Conservation (phyloP, 1,140 invertebrate species). For the Nilaparvata lugens region DNA sequence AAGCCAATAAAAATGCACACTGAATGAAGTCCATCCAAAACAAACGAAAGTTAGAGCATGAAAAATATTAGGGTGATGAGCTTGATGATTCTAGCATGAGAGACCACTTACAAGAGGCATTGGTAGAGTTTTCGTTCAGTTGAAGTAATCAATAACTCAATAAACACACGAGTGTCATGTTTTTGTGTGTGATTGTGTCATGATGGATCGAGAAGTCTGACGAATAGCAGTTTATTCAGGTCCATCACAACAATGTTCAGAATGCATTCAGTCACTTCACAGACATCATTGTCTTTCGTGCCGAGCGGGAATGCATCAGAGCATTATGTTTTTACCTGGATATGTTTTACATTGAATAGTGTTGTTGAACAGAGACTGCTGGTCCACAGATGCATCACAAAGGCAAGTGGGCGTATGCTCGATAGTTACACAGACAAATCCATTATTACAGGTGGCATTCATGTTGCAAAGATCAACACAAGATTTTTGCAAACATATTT, state of each 20-base stretch:
- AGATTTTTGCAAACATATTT: constrained; percentile 41
- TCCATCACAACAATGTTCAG: no score
- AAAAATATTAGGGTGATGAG: not conserved
- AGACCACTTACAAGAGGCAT: no score
- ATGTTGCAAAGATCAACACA: constrained; percentile 47
- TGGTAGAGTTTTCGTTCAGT: no score
- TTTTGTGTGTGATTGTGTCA: constrained; percentile 9
- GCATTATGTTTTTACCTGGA: constrained; percentile 43
- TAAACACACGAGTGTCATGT: constrained; percentile 9
- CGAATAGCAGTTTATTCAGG: no score
- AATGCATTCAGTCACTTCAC: no score
- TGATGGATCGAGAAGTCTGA: constrained; percentile 3
- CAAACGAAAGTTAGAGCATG: not conserved
- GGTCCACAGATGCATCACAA: constrained; percentile 33
- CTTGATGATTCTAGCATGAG: no score
- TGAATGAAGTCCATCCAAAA: no score
- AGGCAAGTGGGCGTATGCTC: constrained; percentile 43
- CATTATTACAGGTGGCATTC: constrained; percentile 33
- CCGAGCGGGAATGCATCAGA: not conserved
- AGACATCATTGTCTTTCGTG: no score
- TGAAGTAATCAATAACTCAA: not conserved
- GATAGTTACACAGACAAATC: constrained; percentile 37
- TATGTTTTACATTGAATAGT: constrained; percentile 41
- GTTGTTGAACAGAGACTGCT: constrained; percentile 26
- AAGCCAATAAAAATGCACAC: no score